These are phyloP conservation scores for Myotis lucifugus DNA, from an alignment of 2,113 vertebrate species.

Conservation along the genomic window DNA sequence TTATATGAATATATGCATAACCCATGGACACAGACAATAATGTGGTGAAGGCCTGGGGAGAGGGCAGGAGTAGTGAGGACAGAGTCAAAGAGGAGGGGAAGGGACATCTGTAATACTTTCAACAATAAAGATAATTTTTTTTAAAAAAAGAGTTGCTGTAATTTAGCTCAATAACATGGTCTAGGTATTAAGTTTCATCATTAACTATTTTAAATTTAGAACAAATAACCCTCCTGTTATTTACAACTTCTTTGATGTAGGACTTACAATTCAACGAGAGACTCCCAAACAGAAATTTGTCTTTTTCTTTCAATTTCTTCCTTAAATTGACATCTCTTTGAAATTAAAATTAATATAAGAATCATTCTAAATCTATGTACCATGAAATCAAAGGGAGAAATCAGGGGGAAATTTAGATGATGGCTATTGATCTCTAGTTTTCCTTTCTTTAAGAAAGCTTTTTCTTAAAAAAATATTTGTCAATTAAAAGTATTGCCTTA, in stretches of 20 bases:
- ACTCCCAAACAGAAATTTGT: not conserved
- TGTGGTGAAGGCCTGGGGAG: no score
- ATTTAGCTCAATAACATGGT: not conserved
- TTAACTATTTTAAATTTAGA: not conserved
- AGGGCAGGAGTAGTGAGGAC: no score
- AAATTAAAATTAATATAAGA: conserved; percentile 39
- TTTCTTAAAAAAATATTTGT: conserved; percentile 48
- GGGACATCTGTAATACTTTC: no score
- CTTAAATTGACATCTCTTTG: conserved; percentile 16
- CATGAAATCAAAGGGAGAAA: conserved; percentile 26
- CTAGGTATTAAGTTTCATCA: not conserved
- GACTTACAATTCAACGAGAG: not conserved
- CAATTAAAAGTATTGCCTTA: conserved; percentile 18
- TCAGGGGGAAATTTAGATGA: not conserved
- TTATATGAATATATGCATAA: no score
- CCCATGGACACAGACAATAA: no score
- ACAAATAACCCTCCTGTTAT: not conserved
- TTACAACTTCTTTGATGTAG: not conserved
- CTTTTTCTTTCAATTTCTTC: not conserved
- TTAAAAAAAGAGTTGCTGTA: not conserved
- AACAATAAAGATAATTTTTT: not conserved
- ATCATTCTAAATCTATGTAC: conserved; percentile 3
- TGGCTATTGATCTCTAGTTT: not conserved
- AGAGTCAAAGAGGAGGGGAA: no score
- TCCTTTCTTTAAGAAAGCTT: not conserved